Evolutionary conservation across 2,888 invertebrate genomes (phyloP), one percentile per base, ranked within the genome.

Genomic region (Pseudococcus jackbeardsleyi): DNA sequence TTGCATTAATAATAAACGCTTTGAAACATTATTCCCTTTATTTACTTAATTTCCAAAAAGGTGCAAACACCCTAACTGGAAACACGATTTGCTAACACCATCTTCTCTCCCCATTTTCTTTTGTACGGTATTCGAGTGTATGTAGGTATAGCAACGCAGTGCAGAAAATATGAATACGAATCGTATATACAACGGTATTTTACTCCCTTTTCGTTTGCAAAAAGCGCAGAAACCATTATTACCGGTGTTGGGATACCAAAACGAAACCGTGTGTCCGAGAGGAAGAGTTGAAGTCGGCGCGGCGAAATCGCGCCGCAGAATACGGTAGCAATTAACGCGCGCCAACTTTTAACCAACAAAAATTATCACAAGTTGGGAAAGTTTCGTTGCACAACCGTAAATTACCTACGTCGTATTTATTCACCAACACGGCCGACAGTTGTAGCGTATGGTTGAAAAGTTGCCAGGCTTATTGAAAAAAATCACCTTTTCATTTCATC

Each of bases 1-100:
- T 72, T 72, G 68, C 68, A 72, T 72, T 72, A 72, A 72, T 72
- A 72, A 72, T 72, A 72, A 72, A 72, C 68, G 68, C 68, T 72
- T 72, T 72, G 68, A 72, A 72, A 72, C 68, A 72, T 72, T 72
- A 72, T 72, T 72, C 68, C 68, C 68, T 72, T 72, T 72, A 72
- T 72, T 72, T 72, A 72, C 68, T 72, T 72, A 72, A 72, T 72
- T 72, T 72, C 68, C 26, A 72, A 72, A 72, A 72, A 72, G 68
- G 68, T 72, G 68, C 68, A 72, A 72, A 72, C 68, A 72, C 68
- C 68, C 68, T 72, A 72, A 72, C 26, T 33, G 11, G 68, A 72
- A 72, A 72, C 68, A 72, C 68, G 68, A 72, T 72, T 72, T 72
- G 68, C 68, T 33, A 72, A 72, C 68, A 72, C 68, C 9, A 59